Evolutionary conservation across 2,888 invertebrate species (phyloP), one percentile per base, ranked within the genome.

Genomic region (Eristalis arbustorum): DNA sequence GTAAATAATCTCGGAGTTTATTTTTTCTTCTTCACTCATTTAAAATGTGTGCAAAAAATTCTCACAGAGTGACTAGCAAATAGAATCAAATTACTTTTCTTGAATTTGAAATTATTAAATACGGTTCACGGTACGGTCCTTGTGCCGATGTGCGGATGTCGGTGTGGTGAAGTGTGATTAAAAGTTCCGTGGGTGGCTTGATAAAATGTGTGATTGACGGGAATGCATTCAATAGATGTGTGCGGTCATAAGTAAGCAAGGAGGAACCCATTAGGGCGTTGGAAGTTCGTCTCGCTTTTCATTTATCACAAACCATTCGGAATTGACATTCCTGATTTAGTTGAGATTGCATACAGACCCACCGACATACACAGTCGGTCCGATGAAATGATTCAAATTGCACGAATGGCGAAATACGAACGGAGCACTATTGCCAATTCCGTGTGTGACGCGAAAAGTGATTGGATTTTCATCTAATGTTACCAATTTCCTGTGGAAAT

Each of bases 21-120:
- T 31, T 31, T 31, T 31, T 31, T 31, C 6, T 31, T 31, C 31
- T 31, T 31, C 6, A 49, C 49, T 61, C 71, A 82, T 87, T 72
- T 63, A 67, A 77, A 37, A 22, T 28, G 14, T 28, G n/a, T 22
- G 28, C 3, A 11, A 28, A 61, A 61, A 61, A 22, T n/a, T 31
- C 14, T 61, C 28, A 13, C 2, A 25, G 18, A 49, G 49, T 18
- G 49, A 28, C 31, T 31, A 18, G 61, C 31, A 68, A 68, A 49
- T 63, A 76, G 76, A 69, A 69, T 34, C 40, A 77, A 72, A 49
- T 49, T 49, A 49, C 49, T 18, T 49, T 49, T 18, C 49, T 8
- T 49, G 18, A 8, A 18, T 3, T 18, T 49, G 6, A 18, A 8
- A 18, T 8, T 49, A 49, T 49, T 18, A 49, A 31, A 49, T 8